These are phyloP conservation scores for Brachionus calyciflorus DNA, from an alignment of 1,140 invertebrate genomes.

Conservation along the genomic window DNA sequence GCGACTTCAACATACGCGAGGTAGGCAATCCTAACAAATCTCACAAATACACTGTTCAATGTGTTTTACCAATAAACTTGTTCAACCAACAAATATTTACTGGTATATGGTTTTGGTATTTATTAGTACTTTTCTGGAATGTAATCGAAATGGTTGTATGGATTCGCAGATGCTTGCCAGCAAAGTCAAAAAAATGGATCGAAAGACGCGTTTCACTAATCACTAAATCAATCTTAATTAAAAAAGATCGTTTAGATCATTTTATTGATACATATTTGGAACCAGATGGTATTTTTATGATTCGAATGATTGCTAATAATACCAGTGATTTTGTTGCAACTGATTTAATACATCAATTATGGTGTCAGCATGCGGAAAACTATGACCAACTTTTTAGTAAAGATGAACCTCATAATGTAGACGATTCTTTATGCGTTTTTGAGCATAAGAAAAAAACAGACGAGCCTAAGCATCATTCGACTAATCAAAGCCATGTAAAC, in stretches of 20 bases:
- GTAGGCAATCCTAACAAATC: conserved; percentile 33
- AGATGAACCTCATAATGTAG: conserved; percentile 12
- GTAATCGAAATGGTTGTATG: conserved; percentile 53
- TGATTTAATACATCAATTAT: conserved; percentile 51
- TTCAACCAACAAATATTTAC: conserved; percentile 61
- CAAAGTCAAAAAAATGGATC: conserved; percentile 32
- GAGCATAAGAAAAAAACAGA: conserved; percentile 41
- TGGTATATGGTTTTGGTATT: conserved; percentile 60
- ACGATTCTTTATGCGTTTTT: neutral
- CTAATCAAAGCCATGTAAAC: neutral
- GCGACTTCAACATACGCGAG: conserved; percentile 43
- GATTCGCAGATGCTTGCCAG: conserved; percentile 15
- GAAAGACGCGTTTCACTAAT: conserved; percentile 39
- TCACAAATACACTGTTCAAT: conserved; percentile 56
- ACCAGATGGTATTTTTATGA: conserved; percentile 63
- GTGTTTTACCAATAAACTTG: conserved; percentile 58
- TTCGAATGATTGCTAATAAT: conserved; percentile 63
- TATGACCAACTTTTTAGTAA: conserved; percentile 32
- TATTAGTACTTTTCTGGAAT: conserved; percentile 53
- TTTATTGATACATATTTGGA: conserved; percentile 63
- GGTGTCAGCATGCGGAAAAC: conserved; percentile 45
- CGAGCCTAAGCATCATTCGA: neutral
- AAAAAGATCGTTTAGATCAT: conserved; percentile 54
- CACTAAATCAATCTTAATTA: conserved; percentile 48
- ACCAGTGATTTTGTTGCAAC: conserved; percentile 64